Base-by-base conservation (phyloP, 23 tunicate genomes). In the Clavelina lepadiformis region DNA sequence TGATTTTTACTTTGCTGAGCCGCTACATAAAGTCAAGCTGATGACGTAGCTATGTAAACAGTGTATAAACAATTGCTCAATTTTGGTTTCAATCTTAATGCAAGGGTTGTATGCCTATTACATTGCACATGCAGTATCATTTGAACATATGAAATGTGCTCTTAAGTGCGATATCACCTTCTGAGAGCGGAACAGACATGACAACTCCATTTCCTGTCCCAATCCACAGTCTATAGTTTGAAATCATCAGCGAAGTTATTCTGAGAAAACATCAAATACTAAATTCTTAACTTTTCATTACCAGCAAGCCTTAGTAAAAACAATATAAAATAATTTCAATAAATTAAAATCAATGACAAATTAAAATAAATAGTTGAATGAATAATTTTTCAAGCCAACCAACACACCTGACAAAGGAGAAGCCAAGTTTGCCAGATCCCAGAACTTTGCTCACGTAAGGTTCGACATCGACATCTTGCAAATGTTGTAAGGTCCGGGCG, bases 121-220 rank as follows among this genome's bases (percentile, higher is more conserved):
- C n/a, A n/a, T n/a, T n/a, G n/a, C n/a, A n/a, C n/a, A n/a, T n/a
- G n/a, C n/a, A n/a, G n/a, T n/a, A n/a, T n/a, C n/a, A n/a, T n/a
- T n/a, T n/a, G n/a, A n/a, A n/a, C n/a, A n/a, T n/a, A n/a, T n/a
- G n/a, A n/a, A n/a, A n/a, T n/a, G n/a, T n/a, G n/a, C n/a, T n/a
- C n/a, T n/a, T n/a, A n/a, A n/a, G n/a, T n/a, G n/a, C 45, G 25
- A 29, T 37, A 3, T 44, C 51, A 83, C 92, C 82, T 61, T 83
- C 92, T 7, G 92, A 83, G 30, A 83, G 46, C 0, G 96, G 96
- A 34, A 87, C 85, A 7, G 87, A 72, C 77, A 87, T 78, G 5
- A 87, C 96, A 22, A 87, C 85, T 58, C 96, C 96, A 67, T 87
- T 79, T 21, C 96, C 96, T 33, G 96, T 87, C 24, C 96, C 96